phyloP scores from a whole-genome alignment of 2,797 vertebrate species.

The Siniperca undulata region DNA sequence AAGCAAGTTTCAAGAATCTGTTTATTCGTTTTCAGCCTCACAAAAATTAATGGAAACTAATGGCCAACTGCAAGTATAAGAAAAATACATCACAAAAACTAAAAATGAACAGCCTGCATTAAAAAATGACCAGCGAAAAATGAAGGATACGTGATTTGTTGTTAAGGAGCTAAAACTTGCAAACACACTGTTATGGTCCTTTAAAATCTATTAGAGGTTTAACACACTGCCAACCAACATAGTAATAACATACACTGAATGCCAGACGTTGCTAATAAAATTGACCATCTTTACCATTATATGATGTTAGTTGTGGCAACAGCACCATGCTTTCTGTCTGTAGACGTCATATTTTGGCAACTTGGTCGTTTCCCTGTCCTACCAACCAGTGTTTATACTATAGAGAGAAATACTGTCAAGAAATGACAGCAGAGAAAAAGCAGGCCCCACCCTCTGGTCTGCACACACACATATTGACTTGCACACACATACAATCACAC shows the following conservation, averaged over 20 bases:
- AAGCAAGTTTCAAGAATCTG: too few species aligned
- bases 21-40: background rate
- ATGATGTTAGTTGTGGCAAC: conserved; percentile 36
- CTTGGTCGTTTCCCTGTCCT: conserved; percentile 48
- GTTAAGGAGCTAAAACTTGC: background rate
- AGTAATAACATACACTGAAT: too few species aligned
- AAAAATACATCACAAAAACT: background rate
- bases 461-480: conserved; percentile 18
- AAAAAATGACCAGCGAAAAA: background rate
- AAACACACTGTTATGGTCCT: background rate
- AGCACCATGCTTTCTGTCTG: conserved; percentile 14
- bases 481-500: conserved; percentile 16
- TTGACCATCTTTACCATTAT: background rate
- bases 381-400: conserved; percentile 64
- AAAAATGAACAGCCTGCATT: background rate
- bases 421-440: conserved; percentile 10
- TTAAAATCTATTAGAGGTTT: background rate
- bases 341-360: conserved; percentile 36
- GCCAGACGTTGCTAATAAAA: background rate
- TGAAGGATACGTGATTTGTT: too few species aligned
- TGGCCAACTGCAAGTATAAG: too few species aligned
- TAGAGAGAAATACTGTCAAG: conserved; percentile 31
- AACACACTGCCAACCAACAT: background rate
- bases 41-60: background rate
- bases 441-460: conserved; percentile 52